phyloP scores from a whole-genome alignment of 2,797 vertebrate species.

The Lates japonicus region DNA sequence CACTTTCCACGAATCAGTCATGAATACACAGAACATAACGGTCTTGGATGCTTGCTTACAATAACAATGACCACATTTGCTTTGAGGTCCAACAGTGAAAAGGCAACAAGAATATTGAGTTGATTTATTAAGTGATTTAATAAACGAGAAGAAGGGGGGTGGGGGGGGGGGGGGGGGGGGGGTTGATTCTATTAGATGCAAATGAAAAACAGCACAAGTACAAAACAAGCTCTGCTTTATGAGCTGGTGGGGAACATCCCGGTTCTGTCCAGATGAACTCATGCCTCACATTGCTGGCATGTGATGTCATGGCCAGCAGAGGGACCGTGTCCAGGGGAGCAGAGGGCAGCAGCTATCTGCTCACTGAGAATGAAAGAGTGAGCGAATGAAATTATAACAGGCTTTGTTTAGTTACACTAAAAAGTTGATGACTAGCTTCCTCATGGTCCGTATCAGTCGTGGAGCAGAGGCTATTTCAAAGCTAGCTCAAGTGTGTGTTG shows the following conservation, averaged over 20 bases:
- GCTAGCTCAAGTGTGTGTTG: conserved; percentile 78
- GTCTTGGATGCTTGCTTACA: conserved; percentile 36
- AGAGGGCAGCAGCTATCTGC: conserved; percentile 35
- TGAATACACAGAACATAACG: conserved; percentile 27
- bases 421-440: conserved; percentile 69
- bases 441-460: conserved; percentile 50
- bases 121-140: conserved; percentile 46
- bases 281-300: conserved; percentile 55
- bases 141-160: conserved; percentile 2
- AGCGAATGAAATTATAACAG: conserved; percentile 64
- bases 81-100: conserved; percentile 35
- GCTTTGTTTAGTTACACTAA: conserved; percentile 77
- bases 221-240: conserved; percentile 20
- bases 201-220: conserved; percentile 28
- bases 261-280: conserved; percentile 34
- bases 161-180: background rate
- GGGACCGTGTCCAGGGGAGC: conserved; percentile 26
- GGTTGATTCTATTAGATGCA: background rate
- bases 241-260: conserved; percentile 6
- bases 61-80: conserved; percentile 54
- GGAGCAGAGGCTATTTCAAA: conserved; percentile 70
- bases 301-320: conserved; percentile 68
- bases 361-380: conserved; percentile 32
- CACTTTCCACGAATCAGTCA: conserved; percentile 48
- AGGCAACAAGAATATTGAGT: conserved; percentile 24